These are phyloP conservation scores for Dissostichus mawsoni DNA, from an alignment of 2,113 vertebrate species.

Conservation along the genomic window DNA sequence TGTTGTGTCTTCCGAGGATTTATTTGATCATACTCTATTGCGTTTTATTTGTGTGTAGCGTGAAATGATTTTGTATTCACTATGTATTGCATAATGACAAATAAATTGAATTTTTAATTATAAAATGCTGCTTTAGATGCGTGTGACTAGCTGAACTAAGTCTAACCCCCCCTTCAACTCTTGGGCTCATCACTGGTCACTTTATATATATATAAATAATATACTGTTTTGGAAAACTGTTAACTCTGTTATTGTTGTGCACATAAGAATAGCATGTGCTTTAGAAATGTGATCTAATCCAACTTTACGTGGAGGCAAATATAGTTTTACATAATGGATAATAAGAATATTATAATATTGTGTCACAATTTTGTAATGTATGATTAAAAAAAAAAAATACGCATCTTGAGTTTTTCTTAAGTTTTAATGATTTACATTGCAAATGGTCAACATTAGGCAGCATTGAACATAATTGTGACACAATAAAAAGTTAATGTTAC, in stretches of 20 bases:
- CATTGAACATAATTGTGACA: conserved; percentile 71
- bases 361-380: conserved; percentile 71
- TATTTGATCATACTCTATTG: background rate
- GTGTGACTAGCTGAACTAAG: too few relatives aligned
- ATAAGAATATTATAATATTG: conserved; percentile 65
- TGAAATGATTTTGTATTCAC: background rate
- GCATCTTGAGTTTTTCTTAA: conserved; percentile 23
- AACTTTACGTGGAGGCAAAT: background rate
- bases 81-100: too few relatives aligned
- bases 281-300: background rate
- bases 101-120: too few relatives aligned
- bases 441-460: conserved; percentile 20
- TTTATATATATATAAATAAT: too few relatives aligned
- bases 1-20: too few relatives aligned
- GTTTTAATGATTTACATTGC: conserved; percentile 59
- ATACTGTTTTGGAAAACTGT: too few relatives aligned
- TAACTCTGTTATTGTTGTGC: too few relatives aligned
- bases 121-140: too few relatives aligned
- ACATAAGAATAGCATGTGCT: background rate
- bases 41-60: too few relatives aligned
- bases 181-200: too few relatives aligned
- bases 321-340: background rate
- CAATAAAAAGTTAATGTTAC: conserved; percentile 58
- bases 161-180: too few relatives aligned
- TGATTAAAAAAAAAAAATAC: conserved; percentile 47